Percentiles rank a stretch among this genome's conserved stretches.
Conservation (phyloP, 2,113 vertebrate genomes). For the Heloderma charlesbogerti region DNA sequence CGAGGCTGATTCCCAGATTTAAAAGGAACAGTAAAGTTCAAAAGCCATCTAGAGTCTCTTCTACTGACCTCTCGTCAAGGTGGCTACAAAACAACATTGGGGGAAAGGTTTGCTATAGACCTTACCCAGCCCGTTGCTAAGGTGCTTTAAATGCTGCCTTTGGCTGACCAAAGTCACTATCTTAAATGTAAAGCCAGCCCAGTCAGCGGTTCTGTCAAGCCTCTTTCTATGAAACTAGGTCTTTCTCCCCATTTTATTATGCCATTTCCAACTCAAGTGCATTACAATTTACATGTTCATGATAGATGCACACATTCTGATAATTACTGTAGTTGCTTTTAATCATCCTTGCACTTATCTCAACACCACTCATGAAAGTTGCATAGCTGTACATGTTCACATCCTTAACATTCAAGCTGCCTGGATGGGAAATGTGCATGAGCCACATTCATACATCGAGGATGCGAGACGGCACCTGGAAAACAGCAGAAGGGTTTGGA, state of each 20-base stretch:
- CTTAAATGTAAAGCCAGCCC: constrained; percentile 45
- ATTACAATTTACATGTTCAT: constrained; percentile 44
- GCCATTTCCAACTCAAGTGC: constrained; percentile 28
- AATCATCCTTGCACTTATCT: constrained; percentile 41
- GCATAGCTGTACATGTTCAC: constrained; percentile 66
- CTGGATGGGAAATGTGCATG: constrained; percentile 10
- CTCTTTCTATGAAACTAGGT: constrained; percentile 58
- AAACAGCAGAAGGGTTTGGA: constrained; percentile 93
- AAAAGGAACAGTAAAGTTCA: neutral
- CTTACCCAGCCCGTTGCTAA: neutral
- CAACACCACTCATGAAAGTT: constrained; percentile 58
- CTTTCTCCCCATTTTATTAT: constrained; percentile 21
- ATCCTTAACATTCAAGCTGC: constrained; percentile 31
- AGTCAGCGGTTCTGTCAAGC: constrained; percentile 37
- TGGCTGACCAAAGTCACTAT: constrained; percentile 53
- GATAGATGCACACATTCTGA: constrained; percentile 37
- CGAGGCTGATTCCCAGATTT: constrained; percentile 2
- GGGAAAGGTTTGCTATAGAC: constrained; percentile 40
- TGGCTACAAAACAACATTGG: constrained; percentile 19
- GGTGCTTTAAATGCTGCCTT: constrained; percentile 41
- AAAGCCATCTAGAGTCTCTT: constrained; percentile 20
- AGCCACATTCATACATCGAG: constrained; percentile 85
- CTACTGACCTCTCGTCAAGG: constrained; percentile 11
- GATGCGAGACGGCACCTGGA: constrained; percentile 87
- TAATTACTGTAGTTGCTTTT: constrained; percentile 52